Evolutionary conservation across 2,797 vertebrate species (phyloP).

Genomic region (Eulemur albifrons): DNA sequence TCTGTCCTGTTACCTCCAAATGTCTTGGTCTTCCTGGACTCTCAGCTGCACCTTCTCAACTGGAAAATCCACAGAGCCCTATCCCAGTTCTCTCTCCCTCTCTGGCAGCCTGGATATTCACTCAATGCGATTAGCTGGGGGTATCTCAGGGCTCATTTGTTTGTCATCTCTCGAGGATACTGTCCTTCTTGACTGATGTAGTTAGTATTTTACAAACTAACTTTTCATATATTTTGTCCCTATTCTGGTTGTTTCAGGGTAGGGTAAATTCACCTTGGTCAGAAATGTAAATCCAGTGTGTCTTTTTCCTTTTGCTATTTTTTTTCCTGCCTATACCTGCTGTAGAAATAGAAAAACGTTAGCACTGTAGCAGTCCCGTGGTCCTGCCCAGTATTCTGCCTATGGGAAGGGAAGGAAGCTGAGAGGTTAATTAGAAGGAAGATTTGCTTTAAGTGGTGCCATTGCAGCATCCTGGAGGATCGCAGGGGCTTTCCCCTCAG

Average conservation of each 20-base stretch:
- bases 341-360: slow-evolving; percentile 64
- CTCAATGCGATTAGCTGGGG: neutral
- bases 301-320: neutral
- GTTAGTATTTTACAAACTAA: neutral
- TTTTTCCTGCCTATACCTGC: slow-evolving; percentile 43
- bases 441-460: neutral
- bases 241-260: neutral
- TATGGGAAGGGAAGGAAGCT: neutral
- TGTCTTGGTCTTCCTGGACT: neutral
- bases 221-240: neutral
- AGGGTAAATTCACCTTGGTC: neutral
- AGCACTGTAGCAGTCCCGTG: slow-evolving; percentile 61
- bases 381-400: slow-evolving; percentile 60
- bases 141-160: neutral
- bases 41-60: neutral
- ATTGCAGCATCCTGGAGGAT: neutral
- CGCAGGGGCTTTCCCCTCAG: neutral
- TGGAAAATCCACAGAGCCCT: neutral
- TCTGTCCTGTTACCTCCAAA: neutral
- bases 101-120: neutral
- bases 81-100: neutral
- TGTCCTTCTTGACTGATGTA: neutral
- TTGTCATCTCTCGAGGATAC: neutral
- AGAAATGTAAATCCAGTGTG: neutral
- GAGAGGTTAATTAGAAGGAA: neutral